Evolutionary conservation across 2,888 invertebrate species (phyloP).

Genomic region (Lasioglossum marginatum): DNA sequence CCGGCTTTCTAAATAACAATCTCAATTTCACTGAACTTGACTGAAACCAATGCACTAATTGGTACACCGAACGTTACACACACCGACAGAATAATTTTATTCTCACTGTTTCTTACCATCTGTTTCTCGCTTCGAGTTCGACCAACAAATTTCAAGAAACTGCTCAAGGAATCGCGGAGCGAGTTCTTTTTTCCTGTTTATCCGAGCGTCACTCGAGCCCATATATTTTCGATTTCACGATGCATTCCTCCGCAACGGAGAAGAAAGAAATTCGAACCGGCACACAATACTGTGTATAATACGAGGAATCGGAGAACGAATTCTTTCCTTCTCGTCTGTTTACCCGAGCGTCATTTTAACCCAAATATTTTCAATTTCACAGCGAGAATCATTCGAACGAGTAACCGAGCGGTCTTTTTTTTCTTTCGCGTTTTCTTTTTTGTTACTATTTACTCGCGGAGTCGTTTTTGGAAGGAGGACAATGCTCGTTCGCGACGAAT

Average conservation of each 20-base stretch:
- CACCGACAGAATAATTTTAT: not conserved
- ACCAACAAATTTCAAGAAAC: not conserved
- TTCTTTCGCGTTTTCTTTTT: not conserved
- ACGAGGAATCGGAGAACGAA: not conserved
- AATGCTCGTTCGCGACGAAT: slow-evolving; percentile 32
- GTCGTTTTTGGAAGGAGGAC: not conserved
- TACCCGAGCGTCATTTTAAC: not conserved
- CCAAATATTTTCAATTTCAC: slow-evolving; percentile 3
- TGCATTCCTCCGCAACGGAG: not conserved
- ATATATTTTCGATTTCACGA: not conserved
- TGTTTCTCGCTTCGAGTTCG: not conserved
- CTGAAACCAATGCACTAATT: not conserved
- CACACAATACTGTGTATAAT: not conserved
- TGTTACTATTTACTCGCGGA: not conserved
- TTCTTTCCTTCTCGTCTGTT: not conserved
- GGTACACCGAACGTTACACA: not conserved
- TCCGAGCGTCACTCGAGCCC: not conserved
- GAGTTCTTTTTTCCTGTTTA: not conserved
- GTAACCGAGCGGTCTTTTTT: not conserved
- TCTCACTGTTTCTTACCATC: not conserved
- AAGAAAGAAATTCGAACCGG: not conserved
- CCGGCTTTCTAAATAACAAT: not conserved
- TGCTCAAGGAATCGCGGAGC: not conserved
- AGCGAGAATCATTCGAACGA: not conserved
- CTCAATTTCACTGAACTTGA: not conserved